Evolutionary conservation across 2,797 vertebrate species (phyloP).

Genomic region (Gambelia wislizenii): DNA sequence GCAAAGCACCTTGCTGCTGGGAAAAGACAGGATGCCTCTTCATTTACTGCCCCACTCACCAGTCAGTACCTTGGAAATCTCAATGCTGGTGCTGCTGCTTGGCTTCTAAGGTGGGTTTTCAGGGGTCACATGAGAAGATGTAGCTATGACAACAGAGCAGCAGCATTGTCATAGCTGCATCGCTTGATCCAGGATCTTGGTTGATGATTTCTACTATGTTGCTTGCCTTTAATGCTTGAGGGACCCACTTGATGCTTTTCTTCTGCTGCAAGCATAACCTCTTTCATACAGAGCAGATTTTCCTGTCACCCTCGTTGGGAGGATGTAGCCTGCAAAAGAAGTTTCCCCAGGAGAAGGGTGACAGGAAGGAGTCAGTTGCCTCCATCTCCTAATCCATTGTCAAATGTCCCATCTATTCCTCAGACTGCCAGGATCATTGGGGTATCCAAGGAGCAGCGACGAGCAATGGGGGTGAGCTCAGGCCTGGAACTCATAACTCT

Average conservation of each 20-base stretch:
- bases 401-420: background rate
- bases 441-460: conserved; percentile 83
- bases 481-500: conserved; percentile 89
- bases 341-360: background rate
- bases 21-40: too few species aligned
- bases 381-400: background rate
- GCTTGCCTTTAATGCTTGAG: background rate
- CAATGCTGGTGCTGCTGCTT: too few species aligned
- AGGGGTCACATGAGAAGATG: too few species aligned
- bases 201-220: background rate
- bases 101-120: too few species aligned
- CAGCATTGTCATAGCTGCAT: too few species aligned
- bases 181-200: too few species aligned
- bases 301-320: too few species aligned
- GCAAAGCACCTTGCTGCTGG: too few species aligned
- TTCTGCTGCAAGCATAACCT: background rate
- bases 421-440: conserved; percentile 85
- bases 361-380: too few species aligned
- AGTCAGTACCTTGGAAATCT: too few species aligned
- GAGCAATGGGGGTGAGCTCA: conserved; percentile 85
- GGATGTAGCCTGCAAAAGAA: background rate
- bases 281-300: background rate
- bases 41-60: too few species aligned
- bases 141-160: too few species aligned
- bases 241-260: background rate